These are phyloP conservation scores for Corella eumyota DNA, from an alignment of 23 tunicate species.

Conservation along the genomic window DNA sequence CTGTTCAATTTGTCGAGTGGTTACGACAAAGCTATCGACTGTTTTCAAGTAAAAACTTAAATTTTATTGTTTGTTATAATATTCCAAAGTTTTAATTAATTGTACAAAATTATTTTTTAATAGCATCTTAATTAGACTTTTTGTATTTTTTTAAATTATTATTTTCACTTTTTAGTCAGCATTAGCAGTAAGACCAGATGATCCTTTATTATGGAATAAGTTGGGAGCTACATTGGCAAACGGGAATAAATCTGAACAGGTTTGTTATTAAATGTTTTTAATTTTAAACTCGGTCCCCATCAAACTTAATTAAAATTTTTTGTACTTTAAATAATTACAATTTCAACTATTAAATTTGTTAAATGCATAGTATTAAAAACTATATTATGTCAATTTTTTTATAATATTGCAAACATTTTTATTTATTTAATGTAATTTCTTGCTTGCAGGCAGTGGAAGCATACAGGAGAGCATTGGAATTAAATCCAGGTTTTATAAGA, in stretches of 20 bases:
- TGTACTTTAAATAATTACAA: too few species aligned
- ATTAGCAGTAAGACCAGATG: conserved; percentile 72
- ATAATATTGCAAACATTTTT: not conserved
- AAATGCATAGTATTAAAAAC: too few species aligned
- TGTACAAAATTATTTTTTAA: not conserved
- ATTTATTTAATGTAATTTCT: not conserved
- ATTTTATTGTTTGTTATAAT: not conserved
- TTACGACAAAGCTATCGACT: conserved; percentile 83
- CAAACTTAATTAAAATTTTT: not conserved
- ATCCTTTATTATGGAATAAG: conserved; percentile 84
- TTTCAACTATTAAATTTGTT: too few species aligned
- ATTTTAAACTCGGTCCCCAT: not conserved
- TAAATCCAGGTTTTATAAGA: conserved; percentile 85
- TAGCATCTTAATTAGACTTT: not conserved
- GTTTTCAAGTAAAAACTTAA: conserved; percentile 47
- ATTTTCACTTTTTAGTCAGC: conserved; percentile 44
- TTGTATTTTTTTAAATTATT: not conserved
- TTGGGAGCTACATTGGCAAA: conserved; percentile 91
- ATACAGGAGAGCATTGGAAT: conserved; percentile 74
- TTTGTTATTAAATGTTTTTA: not conserved
- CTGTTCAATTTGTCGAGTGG: conserved; percentile 53
- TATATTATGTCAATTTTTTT: not conserved
- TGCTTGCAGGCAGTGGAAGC: conserved; percentile 70
- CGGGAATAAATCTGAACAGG: conserved; percentile 79
- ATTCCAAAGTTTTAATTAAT: not conserved